Conservation (phyloP, 2,113 vertebrate species). For the Maccullochella peelii region DNA sequence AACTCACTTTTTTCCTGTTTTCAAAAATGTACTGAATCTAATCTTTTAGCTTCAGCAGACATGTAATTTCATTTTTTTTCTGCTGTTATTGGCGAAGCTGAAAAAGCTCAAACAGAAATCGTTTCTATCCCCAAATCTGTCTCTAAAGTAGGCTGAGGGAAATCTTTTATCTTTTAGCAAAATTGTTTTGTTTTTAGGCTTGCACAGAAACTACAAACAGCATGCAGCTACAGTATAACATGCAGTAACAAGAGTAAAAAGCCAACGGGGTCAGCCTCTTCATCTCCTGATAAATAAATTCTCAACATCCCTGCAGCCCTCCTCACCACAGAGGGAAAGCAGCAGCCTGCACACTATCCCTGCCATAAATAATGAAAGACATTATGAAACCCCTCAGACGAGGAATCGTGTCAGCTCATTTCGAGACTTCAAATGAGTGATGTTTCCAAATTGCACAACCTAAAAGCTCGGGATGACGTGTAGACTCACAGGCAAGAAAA, state of each 20-base stretch:
- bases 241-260: neutral
- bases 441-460: neutral
- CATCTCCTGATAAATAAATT: slow-evolving; percentile 45
- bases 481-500: neutral
- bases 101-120: slow-evolving; percentile 14
- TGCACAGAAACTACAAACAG: slow-evolving; percentile 26
- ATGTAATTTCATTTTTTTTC: slow-evolving; percentile 3
- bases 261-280: slow-evolving; percentile 31
- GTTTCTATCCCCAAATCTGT: neutral
- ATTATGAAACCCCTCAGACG: slow-evolving; percentile 27
- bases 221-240: slow-evolving; percentile 2
- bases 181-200: slow-evolving; percentile 16
- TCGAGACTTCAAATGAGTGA: slow-evolving; percentile 21
- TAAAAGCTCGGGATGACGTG: slow-evolving; percentile 19
- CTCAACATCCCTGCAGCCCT: slow-evolving; percentile 20
- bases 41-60: slow-evolving; percentile 24
- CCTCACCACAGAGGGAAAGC: slow-evolving; percentile 7
- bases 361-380: slow-evolving; percentile 46
- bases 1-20: slow-evolving; percentile 8
- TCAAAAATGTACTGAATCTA: slow-evolving; percentile 12
- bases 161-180: slow-evolving; percentile 17
- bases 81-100: slow-evolving; percentile 13
- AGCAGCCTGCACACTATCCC: slow-evolving; percentile 26
- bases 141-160: slow-evolving; percentile 20
- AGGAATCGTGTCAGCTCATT: slow-evolving; percentile 35